Conservation (phyloP, 1,140 invertebrate genomes). For the Drosophila chauvacae region DNA sequence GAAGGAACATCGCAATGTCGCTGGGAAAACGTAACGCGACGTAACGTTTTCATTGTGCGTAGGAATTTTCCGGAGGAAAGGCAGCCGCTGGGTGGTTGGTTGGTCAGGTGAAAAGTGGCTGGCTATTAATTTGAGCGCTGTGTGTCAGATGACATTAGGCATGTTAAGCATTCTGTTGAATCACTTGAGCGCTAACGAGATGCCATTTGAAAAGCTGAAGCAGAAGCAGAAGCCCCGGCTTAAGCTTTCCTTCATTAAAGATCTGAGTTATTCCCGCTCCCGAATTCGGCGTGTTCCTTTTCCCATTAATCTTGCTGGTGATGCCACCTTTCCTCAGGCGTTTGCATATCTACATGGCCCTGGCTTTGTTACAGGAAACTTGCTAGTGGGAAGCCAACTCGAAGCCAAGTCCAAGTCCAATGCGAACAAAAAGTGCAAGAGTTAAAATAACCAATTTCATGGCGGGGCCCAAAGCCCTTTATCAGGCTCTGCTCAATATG, state of each 20-base stretch:
- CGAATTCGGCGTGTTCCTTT: slow-evolving; percentile 28
- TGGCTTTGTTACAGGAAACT: slow-evolving; percentile 17
- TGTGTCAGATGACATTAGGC: slow-evolving; percentile 80
- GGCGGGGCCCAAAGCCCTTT: slow-evolving; percentile 66
- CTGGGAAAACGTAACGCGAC: slow-evolving; percentile 55
- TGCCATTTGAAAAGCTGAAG: slow-evolving; percentile 74
- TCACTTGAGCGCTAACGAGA: slow-evolving; percentile 79
- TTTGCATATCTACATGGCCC: slow-evolving; percentile 33
- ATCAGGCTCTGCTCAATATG: slow-evolving; percentile 78
- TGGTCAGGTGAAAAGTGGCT: slow-evolving; percentile 80
- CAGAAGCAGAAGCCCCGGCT: slow-evolving; percentile 54
- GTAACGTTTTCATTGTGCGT: slow-evolving; percentile 75
- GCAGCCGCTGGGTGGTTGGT: slow-evolving; percentile 4
- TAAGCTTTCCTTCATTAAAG: slow-evolving; percentile 54
- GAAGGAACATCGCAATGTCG: slow-evolving; percentile 52
- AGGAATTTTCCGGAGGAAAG: slow-evolving; percentile 43
- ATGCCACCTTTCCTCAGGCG: slow-evolving; percentile 22
- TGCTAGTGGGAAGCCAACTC: background rate
- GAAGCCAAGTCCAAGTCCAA: slow-evolving; percentile 47
- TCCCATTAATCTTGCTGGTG: slow-evolving; percentile 44
- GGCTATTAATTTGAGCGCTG: slow-evolving; percentile 79
- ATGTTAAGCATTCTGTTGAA: slow-evolving; percentile 81
- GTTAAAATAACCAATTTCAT: slow-evolving; percentile 71
- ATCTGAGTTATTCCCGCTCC: slow-evolving; percentile 44
- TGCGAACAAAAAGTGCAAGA: slow-evolving; percentile 39